A percentile compares a stretch with the other conserved stretches of the same genome.
phyloP scores from a whole-genome alignment of 2,888 invertebrate genomes.

The Loripinus fragilis region DNA sequence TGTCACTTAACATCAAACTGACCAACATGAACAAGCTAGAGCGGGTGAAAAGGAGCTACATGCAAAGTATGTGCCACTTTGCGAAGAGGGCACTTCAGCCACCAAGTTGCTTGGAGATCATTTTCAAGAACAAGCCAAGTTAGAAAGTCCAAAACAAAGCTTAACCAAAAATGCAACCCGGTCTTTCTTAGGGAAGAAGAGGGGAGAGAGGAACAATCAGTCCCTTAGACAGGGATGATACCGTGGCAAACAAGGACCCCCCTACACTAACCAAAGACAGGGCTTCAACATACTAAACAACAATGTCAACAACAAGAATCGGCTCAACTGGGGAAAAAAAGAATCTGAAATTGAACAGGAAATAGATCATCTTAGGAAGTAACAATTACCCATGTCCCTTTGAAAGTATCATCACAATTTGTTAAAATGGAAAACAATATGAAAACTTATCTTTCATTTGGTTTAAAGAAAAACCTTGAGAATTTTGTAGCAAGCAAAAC shows the following conservation, averaged over 20 bases:
- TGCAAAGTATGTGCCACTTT: not conserved
- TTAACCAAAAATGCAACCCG: no score
- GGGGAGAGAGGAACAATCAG: no score
- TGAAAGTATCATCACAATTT: not conserved
- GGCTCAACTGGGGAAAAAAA: not conserved
- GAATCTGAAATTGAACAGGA: not conserved
- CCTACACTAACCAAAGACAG: no score
- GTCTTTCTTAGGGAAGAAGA: no score
- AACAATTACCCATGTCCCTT: not conserved
- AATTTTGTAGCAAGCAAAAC: not conserved
- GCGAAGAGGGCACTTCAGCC: not conserved
- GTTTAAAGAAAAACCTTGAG: not conserved
- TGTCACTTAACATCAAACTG: not conserved
- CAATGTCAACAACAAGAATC: not conserved
- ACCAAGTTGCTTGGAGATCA: not conserved
- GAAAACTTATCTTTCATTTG: not conserved
- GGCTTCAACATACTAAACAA: no score
- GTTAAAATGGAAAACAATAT: not conserved
- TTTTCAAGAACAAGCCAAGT: not conserved
- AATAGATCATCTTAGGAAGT: not conserved
- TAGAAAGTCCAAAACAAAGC: not conserved
- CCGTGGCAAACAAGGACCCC: no score
- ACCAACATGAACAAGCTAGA: not conserved
- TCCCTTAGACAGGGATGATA: no score
- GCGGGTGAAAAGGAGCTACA: not conserved